Evolutionary conservation across 2,888 invertebrate genomes (phyloP).

Genomic region (Epistrophe grossulariae): DNA sequence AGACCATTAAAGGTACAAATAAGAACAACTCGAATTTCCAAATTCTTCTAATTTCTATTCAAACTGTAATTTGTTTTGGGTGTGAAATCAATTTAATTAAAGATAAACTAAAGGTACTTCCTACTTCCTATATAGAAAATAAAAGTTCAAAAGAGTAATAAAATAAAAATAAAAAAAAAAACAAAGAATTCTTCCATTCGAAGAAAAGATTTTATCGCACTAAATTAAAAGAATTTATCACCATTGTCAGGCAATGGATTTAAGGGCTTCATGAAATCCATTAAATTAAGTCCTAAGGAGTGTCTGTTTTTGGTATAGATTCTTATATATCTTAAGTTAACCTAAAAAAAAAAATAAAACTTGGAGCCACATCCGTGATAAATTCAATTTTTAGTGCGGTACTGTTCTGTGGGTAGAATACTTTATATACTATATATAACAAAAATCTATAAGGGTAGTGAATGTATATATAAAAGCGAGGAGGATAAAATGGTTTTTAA

Average conservation of each 20-base stretch:
- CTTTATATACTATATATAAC: too few relatives aligned
- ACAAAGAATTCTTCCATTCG: not conserved
- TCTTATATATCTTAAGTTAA: not conserved
- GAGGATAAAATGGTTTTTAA: not conserved
- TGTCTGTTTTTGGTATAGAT: not conserved
- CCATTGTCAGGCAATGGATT: constrained; percentile 30
- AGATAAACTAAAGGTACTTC: not conserved
- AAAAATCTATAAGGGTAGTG: too few relatives aligned
- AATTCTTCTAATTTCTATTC: too few relatives aligned
- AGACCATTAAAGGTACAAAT: too few relatives aligned
- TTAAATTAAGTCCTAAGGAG: constrained; percentile 19
- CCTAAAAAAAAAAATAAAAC: not conserved
- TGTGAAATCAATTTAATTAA: constrained; percentile 14
- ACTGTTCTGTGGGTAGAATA: not conserved
- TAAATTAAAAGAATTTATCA: constrained; percentile 25
- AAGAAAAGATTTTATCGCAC: constrained; percentile 8
- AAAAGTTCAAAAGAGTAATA: constrained; percentile 3
- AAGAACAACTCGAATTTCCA: too few relatives aligned
- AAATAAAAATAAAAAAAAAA: not conserved
- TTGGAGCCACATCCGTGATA: not conserved
- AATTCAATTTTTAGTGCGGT: constrained; percentile 14
- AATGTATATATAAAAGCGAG: not conserved
- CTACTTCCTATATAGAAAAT: not conserved
- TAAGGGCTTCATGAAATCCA: constrained; percentile 23
- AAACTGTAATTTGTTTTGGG: not conserved